These are phyloP conservation scores for Formica aserva DNA, from an alignment of 2,888 invertebrate species.

Conservation along the genomic window DNA sequence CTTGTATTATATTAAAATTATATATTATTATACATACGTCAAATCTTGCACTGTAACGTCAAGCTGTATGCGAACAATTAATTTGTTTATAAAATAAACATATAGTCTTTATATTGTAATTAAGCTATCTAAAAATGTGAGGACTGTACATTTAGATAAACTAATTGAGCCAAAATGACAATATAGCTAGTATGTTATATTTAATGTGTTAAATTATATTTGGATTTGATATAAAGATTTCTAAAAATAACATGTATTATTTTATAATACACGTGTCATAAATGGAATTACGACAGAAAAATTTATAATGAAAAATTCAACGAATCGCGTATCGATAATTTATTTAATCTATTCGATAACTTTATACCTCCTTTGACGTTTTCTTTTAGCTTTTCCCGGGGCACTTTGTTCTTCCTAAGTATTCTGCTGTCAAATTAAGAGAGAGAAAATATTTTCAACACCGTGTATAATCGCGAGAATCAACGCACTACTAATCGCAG, in stretches of 20 bases:
- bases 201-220: neutral
- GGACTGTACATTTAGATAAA: neutral
- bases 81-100: neutral
- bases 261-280: neutral
- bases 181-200: neutral
- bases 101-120: neutral
- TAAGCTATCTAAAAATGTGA: neutral
- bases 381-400: neutral
- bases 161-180: neutral
- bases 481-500: slow-evolving; percentile 51
- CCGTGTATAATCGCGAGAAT: slow-evolving; percentile 34
- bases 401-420: neutral
- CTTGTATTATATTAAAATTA: neutral
- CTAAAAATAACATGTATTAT: neutral
- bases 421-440: neutral
- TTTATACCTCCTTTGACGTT: neutral
- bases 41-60: neutral
- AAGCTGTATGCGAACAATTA: neutral
- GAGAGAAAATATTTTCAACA: slow-evolving; percentile 35
- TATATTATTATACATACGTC: neutral
- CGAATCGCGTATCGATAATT: neutral
- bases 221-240: neutral
- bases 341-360: neutral
- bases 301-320: neutral
- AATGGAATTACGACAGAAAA: neutral